Evolutionary conservation across 2,888 invertebrate species (phyloP).

Genomic region (Leucoma salicis): DNA sequence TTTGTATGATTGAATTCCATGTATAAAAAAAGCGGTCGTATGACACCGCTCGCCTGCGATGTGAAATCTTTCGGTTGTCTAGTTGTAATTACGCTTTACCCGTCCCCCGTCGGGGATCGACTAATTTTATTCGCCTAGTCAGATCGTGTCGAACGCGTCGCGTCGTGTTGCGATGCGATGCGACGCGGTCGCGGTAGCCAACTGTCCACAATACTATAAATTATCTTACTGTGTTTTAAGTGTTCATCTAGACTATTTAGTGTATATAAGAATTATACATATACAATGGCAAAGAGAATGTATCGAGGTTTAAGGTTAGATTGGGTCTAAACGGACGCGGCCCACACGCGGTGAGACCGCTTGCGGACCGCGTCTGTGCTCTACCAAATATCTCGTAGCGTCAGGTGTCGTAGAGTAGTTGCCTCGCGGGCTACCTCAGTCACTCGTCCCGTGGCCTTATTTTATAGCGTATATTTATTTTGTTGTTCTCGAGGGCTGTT

Average conservation of each 20-base stretch:
- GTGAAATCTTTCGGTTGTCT: conserved; percentile 36
- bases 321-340: conserved; percentile 40
- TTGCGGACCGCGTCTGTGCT: conserved; percentile 35
- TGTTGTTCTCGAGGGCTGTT: conserved; percentile 77
- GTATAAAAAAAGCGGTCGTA: conserved; percentile 32
- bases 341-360: conserved; percentile 33
- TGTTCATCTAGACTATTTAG: conserved; percentile 76
- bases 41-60: conserved; percentile 23
- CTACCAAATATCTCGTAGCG: conserved; percentile 40
- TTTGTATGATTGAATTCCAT: conserved; percentile 41
- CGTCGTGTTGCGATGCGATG: conserved; percentile 40
- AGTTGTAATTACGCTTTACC: conserved; percentile 71
- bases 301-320: conserved; percentile 37
- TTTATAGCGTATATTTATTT: conserved; percentile 75
- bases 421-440: conserved; percentile 79
- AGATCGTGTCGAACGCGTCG: conserved; percentile 62
- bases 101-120: conserved; percentile 58
- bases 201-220: conserved; percentile 68
- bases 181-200: conserved; percentile 60
- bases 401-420: conserved; percentile 57
- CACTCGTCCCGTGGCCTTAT: conserved; percentile 77
- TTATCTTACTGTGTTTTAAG: conserved; percentile 75
- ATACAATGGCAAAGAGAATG: conserved; percentile 50
- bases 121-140: conserved; percentile 73
- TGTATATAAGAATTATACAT: conserved; percentile 74